phyloP scores from a whole-genome alignment of 35 echinoderm and acorn worm species.

The Lytechinus pictus region DNA sequence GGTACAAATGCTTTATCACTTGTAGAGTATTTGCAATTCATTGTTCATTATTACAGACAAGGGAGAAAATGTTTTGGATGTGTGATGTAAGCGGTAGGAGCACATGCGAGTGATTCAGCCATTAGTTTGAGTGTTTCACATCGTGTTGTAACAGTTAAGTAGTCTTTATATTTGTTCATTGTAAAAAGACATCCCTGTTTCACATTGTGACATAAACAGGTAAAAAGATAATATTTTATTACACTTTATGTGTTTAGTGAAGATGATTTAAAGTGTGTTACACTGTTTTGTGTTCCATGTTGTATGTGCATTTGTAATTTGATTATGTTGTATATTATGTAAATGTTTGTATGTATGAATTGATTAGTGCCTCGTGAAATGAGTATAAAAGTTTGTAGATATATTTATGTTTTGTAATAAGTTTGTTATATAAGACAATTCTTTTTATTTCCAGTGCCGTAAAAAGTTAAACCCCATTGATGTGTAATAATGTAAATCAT shows the following conservation, averaged over 20 bases:
- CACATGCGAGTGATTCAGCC: background rate
- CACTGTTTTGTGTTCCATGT: background rate
- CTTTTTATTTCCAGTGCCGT: background rate
- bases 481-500: background rate
- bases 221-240: background rate
- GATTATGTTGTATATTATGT: background rate
- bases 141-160: background rate
- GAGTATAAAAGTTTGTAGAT: background rate
- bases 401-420: constrained; percentile 15
- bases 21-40: background rate
- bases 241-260: background rate
- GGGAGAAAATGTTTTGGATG: background rate
- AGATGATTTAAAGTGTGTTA: background rate
- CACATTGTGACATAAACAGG: background rate
- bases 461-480: background rate
- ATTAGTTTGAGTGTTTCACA: background rate
- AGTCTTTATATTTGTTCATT: background rate
- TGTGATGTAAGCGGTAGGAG: background rate
- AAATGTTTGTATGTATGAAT: background rate
- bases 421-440: background rate
- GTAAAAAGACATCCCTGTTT: background rate
- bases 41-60: background rate
- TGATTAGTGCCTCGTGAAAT: background rate
- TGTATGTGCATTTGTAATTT: background rate
- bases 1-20: background rate